Evolutionary conservation across 2,113 vertebrate genomes (phyloP).

Genomic region (Podarcis cretensis): DNA sequence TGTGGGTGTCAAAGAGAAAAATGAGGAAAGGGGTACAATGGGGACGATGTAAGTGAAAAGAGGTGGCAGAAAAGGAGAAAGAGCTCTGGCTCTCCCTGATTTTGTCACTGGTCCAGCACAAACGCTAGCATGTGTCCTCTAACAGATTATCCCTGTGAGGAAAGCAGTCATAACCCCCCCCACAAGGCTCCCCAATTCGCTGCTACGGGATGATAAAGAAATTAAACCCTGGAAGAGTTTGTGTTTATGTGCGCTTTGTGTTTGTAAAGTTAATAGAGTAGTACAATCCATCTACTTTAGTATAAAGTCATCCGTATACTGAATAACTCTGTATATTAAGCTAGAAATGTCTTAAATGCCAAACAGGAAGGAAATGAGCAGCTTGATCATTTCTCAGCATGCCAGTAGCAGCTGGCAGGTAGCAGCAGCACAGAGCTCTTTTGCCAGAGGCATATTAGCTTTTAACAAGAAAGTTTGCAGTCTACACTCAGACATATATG

Average conservation of each 20-base stretch:
- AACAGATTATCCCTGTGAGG: too few species aligned
- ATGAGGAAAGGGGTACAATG: background rate
- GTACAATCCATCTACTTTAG: background rate
- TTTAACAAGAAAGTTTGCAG: constrained; percentile 16
- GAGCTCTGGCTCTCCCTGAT: too few species aligned
- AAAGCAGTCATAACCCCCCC: too few species aligned
- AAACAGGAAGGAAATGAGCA: constrained; percentile 23
- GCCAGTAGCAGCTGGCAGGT: constrained; percentile 1
- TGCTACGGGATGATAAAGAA: background rate
- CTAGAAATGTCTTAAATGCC: constrained; percentile 7
- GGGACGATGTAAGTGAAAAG: too few species aligned
- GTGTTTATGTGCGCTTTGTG: background rate
- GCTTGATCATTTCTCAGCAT: constrained; percentile 25
- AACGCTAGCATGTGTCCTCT: too few species aligned
- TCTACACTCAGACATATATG: background rate
- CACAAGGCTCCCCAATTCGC: background rate
- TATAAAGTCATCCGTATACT: background rate
- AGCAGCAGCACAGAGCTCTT: background rate
- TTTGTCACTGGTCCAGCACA: too few species aligned
- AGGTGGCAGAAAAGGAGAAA: too few species aligned
- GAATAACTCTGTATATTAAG: background rate
- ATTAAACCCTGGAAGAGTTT: background rate
- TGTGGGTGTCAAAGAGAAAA: background rate
- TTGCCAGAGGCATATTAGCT: constrained; percentile 23
- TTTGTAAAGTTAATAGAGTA: constrained; percentile 9